Evolutionary conservation across 2,113 vertebrate genomes (phyloP).

Genomic region (Trachemys scripta): DNA sequence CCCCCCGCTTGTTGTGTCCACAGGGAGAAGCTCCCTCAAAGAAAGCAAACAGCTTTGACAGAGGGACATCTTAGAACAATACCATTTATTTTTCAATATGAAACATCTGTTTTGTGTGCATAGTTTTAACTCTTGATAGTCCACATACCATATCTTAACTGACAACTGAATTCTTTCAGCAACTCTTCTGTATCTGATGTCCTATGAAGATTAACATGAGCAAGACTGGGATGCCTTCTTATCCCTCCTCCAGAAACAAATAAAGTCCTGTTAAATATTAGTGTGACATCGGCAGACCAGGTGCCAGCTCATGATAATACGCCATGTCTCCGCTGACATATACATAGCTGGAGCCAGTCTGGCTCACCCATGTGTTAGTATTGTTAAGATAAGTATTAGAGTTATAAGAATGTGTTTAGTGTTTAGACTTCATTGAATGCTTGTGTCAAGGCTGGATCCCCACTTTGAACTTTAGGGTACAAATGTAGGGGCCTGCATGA

Average conservation of each 20-base stretch:
- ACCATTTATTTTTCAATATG: neutral
- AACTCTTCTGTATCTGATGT: neutral
- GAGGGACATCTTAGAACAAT: neutral
- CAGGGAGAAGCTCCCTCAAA: neutral
- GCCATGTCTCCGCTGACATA: no score
- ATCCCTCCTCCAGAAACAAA: neutral
- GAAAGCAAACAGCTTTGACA: neutral
- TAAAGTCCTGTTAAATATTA: neutral
- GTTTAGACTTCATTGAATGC: no score
- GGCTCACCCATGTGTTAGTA: no score
- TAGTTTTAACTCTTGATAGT: slow-evolving; percentile 16
- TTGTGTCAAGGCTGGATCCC: no score
- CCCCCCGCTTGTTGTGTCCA: neutral
- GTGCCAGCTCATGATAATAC: no score
- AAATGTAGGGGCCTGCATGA: no score
- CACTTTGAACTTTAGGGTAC: no score
- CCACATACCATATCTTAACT: neutral
- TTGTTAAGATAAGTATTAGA: no score
- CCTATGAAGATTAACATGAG: neutral
- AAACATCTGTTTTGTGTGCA: neutral
- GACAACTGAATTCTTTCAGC: neutral
- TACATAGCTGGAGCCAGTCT: no score
- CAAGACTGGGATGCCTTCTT: neutral
- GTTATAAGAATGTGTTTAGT: no score
- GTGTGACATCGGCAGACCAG: no score